Base-by-base conservation (phyloP, 2,888 invertebrate genomes). In the Pachycephus smyrnensis region DNA sequence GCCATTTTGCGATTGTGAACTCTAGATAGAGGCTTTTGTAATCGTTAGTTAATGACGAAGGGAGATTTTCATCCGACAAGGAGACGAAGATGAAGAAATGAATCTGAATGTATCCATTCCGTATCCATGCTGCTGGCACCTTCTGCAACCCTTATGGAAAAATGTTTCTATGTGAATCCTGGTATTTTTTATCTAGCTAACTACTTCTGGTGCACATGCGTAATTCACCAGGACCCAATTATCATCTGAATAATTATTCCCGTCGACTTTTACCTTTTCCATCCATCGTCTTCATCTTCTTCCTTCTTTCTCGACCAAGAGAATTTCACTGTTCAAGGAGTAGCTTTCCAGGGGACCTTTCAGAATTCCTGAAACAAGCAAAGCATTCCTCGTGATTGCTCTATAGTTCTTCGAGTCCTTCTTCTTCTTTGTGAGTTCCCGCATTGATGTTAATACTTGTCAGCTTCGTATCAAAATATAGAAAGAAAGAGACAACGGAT, bases 191-290 rank as follows among this genome's bases (percentile, higher is more conserved):
- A 15, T 55, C 23, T 0, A 1, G 23, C 23, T 23, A 55, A 23
- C 23, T 55, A 23, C 23, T 55, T 55, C 9, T 9, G 23, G 55
- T 55, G 35, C 76, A 76, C 77, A 33, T 69, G 79, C 77, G 77
- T 73, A 23, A 76, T 40, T 55, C 74, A 31, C 69, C 23, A 74
- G 74, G 77, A 79, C 69, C 77, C 74, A 79, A 79, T 79, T 77
- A 79, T 79, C 77, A 77, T 77, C 71, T 76, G 76, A 73, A 79
- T 77, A 79, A 79, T 77, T 74, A 77, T 79, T 74, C 76, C 77
- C 32, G 12, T 12, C 71, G 33, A 23, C 12, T 9, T 23, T 23
- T 9, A 9, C 15, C 55, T 9, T 23, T 55, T 23, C 23, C 1
- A 55, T 23, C 55, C 55, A 23, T 55, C 2, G 55, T 23, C 23